These are phyloP conservation scores for Colostygia pectinataria DNA, from an alignment of 2,888 invertebrate species.

Conservation along the genomic window DNA sequence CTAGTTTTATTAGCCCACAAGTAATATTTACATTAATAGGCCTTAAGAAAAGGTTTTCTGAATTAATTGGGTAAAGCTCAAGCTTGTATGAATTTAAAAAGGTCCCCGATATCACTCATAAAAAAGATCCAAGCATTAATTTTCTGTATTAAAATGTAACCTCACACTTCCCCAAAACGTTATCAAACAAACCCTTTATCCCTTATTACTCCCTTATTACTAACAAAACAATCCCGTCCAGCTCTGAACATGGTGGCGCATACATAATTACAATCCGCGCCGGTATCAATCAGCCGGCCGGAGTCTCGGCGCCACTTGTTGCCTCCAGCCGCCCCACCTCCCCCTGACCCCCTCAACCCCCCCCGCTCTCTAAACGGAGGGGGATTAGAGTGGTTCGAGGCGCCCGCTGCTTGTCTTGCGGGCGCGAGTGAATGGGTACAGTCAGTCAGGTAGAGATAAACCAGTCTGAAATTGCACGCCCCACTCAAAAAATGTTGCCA, in stretches of 20 bases:
- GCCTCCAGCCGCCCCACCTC: constrained; percentile 33
- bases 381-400: constrained; percentile 35
- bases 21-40: too few species aligned
- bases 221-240: not conserved
- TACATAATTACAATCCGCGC: constrained; percentile 17
- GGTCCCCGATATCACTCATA: too few species aligned
- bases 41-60: too few species aligned
- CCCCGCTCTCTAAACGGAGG: constrained; percentile 5
- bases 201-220: not conserved
- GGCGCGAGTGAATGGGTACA: constrained; percentile 12
- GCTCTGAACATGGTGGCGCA: constrained; percentile 6
- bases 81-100: too few species aligned
- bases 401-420: constrained; percentile 20
- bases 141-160: too few species aligned
- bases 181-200: not conserved
- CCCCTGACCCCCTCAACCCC: not conserved
- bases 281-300: constrained; percentile 33
- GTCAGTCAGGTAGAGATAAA: not conserved
- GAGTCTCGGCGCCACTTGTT: constrained; percentile 69
- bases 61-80: too few species aligned
- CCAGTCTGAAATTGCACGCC: not conserved
- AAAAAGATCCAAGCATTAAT: too few species aligned
- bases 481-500: not conserved
- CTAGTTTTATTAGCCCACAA: too few species aligned
- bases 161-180: not conserved